Evolutionary conservation across 2,888 invertebrate genomes (phyloP).

Genomic region (Morpho achilles): DNA sequence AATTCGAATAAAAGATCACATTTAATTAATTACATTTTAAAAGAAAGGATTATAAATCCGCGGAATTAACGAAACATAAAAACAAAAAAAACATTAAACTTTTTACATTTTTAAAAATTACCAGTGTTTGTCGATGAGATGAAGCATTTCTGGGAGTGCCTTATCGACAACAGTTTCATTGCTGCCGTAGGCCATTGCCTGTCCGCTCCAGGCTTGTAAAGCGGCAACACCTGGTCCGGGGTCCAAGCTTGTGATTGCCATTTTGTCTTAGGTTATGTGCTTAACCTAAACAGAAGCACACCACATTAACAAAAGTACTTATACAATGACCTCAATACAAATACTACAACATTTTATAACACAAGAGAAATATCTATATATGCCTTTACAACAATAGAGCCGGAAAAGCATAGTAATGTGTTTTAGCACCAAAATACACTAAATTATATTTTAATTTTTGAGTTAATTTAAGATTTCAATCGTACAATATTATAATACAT

Average conservation of each 20-base stretch:
- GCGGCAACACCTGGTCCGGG: constrained; percentile 68
- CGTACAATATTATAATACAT: too few relatives aligned
- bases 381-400: too few relatives aligned
- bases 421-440: constrained; percentile 18
- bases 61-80: too few relatives aligned
- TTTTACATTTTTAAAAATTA: constrained; percentile 43
- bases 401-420: background rate
- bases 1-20: too few relatives aligned
- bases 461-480: too few relatives aligned
- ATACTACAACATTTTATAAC: too few relatives aligned
- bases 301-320: background rate
- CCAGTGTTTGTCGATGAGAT: constrained; percentile 89
- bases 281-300: constrained; percentile 16
- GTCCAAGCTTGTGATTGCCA: constrained; percentile 64
- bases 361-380: too few relatives aligned
- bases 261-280: constrained; percentile 32
- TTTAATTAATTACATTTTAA: too few relatives aligned
- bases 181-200: constrained; percentile 70
- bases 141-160: constrained; percentile 86
- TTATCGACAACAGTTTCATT: constrained; percentile 92
- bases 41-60: too few relatives aligned
- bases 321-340: too few relatives aligned
- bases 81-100: background rate
- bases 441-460: background rate
- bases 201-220: constrained; percentile 70